Evolutionary conservation across 1,140 invertebrate genomes (phyloP).

Genomic region (Heliconius hewitsoni): DNA sequence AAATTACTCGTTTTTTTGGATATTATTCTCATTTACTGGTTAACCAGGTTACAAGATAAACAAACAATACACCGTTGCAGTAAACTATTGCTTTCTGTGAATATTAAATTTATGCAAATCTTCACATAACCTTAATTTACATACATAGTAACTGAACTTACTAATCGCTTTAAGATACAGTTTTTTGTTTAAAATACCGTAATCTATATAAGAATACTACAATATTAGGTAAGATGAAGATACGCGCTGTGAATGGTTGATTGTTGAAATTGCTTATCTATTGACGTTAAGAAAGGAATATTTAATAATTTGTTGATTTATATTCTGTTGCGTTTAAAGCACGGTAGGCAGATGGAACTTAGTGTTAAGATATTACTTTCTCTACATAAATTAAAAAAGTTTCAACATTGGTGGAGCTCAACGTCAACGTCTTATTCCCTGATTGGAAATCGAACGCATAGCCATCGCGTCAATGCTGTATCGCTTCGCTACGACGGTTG

Average conservation of each 20-base stretch:
- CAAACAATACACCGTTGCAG: background rate
- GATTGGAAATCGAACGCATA: background rate
- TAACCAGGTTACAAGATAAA: background rate
- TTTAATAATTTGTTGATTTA: too few species aligned
- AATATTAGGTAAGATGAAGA: background rate
- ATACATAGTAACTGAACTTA: background rate
- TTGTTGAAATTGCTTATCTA: too few species aligned
- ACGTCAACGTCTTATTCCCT: background rate
- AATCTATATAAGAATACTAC: background rate
- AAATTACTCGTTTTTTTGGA: background rate
- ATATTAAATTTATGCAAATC: constrained; percentile 27
- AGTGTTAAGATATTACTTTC: background rate
- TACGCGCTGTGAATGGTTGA: background rate
- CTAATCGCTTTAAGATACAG: constrained; percentile 4
- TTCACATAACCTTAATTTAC: constrained; percentile 12
- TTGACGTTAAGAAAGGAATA: too few species aligned
- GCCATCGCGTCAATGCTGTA: too few species aligned
- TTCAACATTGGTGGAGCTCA: background rate
- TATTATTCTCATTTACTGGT: background rate
- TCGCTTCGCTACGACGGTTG: too few species aligned
- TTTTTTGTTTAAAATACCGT: background rate
- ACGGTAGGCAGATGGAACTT: background rate
- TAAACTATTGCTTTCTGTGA: constrained; percentile 19
- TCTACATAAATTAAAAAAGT: too few species aligned
- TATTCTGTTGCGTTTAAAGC: too few species aligned